Base-by-base conservation (phyloP, 2,113 vertebrate genomes). In the Eubucco bourcierii region DNA sequence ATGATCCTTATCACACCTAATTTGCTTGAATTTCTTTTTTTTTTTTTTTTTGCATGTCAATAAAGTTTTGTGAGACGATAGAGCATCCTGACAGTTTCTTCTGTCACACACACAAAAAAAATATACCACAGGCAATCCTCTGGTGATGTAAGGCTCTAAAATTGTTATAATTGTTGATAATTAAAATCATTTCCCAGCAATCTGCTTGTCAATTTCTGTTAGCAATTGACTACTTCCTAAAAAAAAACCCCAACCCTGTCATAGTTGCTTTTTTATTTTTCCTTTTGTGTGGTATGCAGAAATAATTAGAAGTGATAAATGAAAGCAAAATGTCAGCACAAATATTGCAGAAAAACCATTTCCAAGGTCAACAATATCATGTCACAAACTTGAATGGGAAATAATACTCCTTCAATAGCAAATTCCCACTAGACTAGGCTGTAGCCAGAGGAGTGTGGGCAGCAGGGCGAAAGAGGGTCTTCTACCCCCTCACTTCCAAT, bases 171-270 rank as follows among this genome's bases (percentile, higher is more conserved):
- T 91, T 91, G 31, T 56, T 87, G 9, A 33, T 46, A 59, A 92
- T 93, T 92, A 87, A 75, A 94, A 70, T 94, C 60, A 87, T 75
- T 88, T 94, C 6, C 52, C 79, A 59, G 88, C 84, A 73, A 74
- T 74, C 39, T 96, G 27, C 71, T 31, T 88, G 53, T 50, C 64
- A 87, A 19, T 87, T 83, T 85, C 53, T 79, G 12, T 47, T 72
- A 87, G 46, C 64, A 85, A 92, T 25, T 84, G 75, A 84, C 91
- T 93, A 67, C 61, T 90, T 76, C 73, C 61, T 70, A 85, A 93
- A 88, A 73, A 82, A 90, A 71, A 24, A 12, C 10, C 47, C 47
- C 10, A 28, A 56, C 27, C 15, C 11, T 24, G 9, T 58, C 27
- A 3, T 67, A 44, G 7, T 74, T 87, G 27, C 52, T 60, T 93